Percentiles rank a stretch among this genome's conserved stretches.
Evolutionary conservation across 1,140 invertebrate genomes (phyloP).

Genomic region (Holotrichia oblita): DNA sequence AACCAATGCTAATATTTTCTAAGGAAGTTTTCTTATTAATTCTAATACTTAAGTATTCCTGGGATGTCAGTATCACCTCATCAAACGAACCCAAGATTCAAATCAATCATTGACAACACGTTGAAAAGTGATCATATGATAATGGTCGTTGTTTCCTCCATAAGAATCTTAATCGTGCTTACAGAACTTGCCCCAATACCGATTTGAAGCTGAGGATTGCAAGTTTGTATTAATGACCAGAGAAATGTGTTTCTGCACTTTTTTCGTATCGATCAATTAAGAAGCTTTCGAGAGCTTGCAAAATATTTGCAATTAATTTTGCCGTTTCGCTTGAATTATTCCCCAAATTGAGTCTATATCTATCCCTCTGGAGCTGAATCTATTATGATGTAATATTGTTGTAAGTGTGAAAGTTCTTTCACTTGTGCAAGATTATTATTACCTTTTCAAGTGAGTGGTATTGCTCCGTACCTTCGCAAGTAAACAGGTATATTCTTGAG

Average conservation of each 20-base stretch:
- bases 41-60: not conserved
- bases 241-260: no score
- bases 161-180: not conserved
- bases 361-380: not conserved
- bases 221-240: no score
- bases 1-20: not conserved
- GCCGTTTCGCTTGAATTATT: not conserved
- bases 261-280: no score
- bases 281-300: no score
- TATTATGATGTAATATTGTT: not conserved
- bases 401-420: not conserved
- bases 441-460: not conserved
- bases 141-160: not conserved
- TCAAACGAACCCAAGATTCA: not conserved
- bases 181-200: no score
- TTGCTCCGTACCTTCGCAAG: not conserved
- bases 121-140: not conserved
- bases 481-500: not conserved
- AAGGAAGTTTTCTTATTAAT: not conserved
- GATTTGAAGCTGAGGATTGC: no score
- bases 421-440: not conserved
- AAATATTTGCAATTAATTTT: slow-evolving; percentile 26
- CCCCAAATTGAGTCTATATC: no score
- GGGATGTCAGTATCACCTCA: not conserved
- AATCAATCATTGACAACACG: not conserved